These are phyloP conservation scores for Selene dorsalis DNA, from an alignment of 2,797 vertebrate genomes.

Conservation along the genomic window DNA sequence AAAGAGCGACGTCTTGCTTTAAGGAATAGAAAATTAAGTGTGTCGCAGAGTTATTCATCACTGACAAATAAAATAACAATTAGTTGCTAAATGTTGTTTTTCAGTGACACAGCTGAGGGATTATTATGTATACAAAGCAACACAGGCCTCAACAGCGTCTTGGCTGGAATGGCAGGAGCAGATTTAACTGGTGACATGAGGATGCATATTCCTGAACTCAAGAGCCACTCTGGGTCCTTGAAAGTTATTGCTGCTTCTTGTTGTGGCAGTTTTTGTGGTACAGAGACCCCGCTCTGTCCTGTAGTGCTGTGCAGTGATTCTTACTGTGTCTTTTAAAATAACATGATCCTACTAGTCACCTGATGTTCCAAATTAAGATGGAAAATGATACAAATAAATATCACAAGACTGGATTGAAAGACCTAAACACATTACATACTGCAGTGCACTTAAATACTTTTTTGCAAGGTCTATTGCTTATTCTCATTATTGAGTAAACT, in stretches of 20 bases:
- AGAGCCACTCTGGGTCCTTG: too few species aligned
- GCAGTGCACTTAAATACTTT: not conserved
- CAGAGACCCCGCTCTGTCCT: not conserved
- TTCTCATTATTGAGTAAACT: not conserved
- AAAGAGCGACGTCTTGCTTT: conserved; percentile 25
- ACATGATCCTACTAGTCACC: not conserved
- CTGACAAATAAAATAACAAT: conserved; percentile 35
- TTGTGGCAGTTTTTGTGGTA: not conserved
- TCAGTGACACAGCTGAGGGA: not conserved
- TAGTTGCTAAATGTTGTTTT: conserved; percentile 18
- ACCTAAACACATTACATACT: not conserved
- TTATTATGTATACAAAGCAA: conserved; percentile 12
- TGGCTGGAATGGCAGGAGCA: too few species aligned
- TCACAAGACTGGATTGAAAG: too few species aligned
- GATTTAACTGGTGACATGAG: not conserved
- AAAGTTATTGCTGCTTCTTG: not conserved
- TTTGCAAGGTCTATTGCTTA: not conserved
- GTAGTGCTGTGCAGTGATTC: not conserved
- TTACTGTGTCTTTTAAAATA: not conserved
- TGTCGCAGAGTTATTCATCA: conserved; percentile 20
- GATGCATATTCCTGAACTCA: not conserved
- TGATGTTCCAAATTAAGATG: not conserved
- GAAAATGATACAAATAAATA: not conserved
- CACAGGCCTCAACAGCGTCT: not conserved
- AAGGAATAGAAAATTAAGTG: conserved; percentile 17